Percentiles rank a stretch among this genome's conserved stretches.
These are phyloP conservation scores for Sebastes reedi DNA, from an alignment of 2,797 vertebrate genomes.

Conservation along the genomic window DNA sequence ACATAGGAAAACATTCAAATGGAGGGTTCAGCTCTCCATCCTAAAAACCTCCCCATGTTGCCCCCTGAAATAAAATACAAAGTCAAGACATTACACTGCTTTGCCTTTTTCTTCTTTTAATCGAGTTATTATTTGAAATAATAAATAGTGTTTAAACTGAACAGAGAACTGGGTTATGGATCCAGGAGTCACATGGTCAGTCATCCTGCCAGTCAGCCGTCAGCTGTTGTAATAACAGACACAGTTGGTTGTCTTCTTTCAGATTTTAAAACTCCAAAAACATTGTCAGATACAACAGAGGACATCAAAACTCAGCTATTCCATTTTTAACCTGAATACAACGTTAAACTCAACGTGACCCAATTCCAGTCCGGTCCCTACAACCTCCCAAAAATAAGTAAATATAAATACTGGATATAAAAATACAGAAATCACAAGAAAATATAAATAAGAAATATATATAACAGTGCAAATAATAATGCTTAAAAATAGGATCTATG, in stretches of 20 bases:
- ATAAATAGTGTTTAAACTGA: not conserved
- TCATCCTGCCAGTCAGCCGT: not conserved
- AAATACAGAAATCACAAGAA: no score
- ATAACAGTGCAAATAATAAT: no score
- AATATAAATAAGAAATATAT: no score
- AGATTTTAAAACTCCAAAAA: not conserved
- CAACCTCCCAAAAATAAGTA: no score
- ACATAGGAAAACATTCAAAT: slow-evolving; percentile 1
- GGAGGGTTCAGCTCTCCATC: not conserved
- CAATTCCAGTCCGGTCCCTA: no score
- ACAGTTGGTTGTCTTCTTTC: not conserved
- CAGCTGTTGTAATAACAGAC: not conserved
- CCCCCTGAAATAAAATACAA: not conserved
- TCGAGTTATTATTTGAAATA: not conserved
- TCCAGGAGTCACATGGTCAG: not conserved
- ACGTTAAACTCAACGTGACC: not conserved
- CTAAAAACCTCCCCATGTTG: not conserved
- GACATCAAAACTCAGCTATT: not conserved
- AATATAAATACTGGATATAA: no score
- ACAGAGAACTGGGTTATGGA: not conserved
- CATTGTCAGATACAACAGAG: not conserved
- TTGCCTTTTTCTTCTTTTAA: not conserved
- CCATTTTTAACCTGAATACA: not conserved
- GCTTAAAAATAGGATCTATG: no score
- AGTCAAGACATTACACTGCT: not conserved